Percentiles rank a stretch among this genome's conserved stretches.
Evolutionary conservation across 2,797 vertebrate species (phyloP).

Genomic region (Xenentodon cancila): DNA sequence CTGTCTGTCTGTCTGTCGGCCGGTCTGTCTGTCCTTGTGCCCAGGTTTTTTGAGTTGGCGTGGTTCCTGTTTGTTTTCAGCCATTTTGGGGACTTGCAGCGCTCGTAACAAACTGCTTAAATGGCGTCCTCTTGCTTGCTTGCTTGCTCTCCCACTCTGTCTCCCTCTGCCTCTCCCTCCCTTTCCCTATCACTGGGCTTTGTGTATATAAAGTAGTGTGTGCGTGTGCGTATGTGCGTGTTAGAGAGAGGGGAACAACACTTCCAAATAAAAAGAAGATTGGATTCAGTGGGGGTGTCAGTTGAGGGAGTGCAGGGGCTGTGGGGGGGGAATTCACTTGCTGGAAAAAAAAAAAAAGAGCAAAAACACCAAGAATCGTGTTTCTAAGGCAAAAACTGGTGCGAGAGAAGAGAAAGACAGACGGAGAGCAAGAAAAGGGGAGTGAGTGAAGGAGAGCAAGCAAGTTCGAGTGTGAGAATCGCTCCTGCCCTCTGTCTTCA

Average conservation of each 20-base stretch:
- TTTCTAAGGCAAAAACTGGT: conserved; percentile 81
- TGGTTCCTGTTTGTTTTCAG: conserved; percentile 90
- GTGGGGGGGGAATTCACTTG: conserved; percentile 64
- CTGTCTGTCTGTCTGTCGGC: conserved; percentile 33
- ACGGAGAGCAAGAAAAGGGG: conserved; percentile 55
- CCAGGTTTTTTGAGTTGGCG: conserved; percentile 81
- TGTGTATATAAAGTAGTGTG: conserved; percentile 84
- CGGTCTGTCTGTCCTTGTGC: conserved; percentile 59
- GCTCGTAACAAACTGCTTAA: conserved; percentile 89
- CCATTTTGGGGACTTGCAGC: conserved; percentile 90
- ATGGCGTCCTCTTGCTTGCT: conserved; percentile 87
- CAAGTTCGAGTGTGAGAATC: conserved; percentile 83
- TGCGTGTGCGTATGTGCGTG: conserved; percentile 51
- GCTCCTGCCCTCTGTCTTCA: conserved; percentile 87
- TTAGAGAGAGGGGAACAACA: conserved; percentile 74
- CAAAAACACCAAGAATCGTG: conserved; percentile 82
- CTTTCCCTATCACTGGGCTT: conserved; percentile 83
- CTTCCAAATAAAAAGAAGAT: conserved; percentile 83
- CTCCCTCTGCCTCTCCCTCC: conserved; percentile 80
- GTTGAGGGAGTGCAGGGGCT: conserved; percentile 8
- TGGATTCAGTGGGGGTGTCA: conserved; percentile 73
- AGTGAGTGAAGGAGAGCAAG: conserved; percentile 68
- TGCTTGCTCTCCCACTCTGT: conserved; percentile 78
- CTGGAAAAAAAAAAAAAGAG: conserved; percentile 60
- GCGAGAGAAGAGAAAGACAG: conserved; percentile 65